phyloP scores from a whole-genome alignment of 2,888 invertebrate genomes.

The Sinodicranocentrus sp. region DNA sequence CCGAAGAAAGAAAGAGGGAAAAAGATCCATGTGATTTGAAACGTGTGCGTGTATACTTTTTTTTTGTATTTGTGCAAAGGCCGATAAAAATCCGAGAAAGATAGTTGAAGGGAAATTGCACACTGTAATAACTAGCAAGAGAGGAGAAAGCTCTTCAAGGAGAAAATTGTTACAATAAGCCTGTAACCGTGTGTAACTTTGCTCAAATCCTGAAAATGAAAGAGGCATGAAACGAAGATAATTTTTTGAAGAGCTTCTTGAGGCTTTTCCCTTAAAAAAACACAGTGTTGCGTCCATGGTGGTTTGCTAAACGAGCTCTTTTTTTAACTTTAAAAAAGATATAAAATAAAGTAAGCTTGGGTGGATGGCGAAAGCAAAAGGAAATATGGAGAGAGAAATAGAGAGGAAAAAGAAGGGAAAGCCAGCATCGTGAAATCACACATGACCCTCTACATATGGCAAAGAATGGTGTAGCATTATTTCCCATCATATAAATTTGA shows the following conservation, averaged over 20 bases:
- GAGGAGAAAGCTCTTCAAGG: slow-evolving; percentile 49
- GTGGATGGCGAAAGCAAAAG: slow-evolving; percentile 1
- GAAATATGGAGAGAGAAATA: not conserved
- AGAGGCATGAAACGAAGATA: slow-evolving; percentile 64
- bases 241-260: slow-evolving; percentile 63
- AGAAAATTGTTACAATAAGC: slow-evolving; percentile 63
- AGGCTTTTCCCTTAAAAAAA: slow-evolving; percentile 17
- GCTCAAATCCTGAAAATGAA: slow-evolving; percentile 60
- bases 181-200: slow-evolving; percentile 54
- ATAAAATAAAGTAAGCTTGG: slow-evolving; percentile 37
- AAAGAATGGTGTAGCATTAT: too few species aligned
- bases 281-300: not conserved
- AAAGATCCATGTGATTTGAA: slow-evolving; percentile 26
- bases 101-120: slow-evolving; percentile 15
- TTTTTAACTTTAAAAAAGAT: slow-evolving; percentile 40
- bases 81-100: not conserved
- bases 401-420: too few species aligned
- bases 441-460: too few species aligned
- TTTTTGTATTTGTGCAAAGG: not conserved
- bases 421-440: too few species aligned
- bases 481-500: slow-evolving; percentile 31
- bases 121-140: slow-evolving; percentile 2
- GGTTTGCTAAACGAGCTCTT: slow-evolving; percentile 49
- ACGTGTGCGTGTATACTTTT: slow-evolving; percentile 6
- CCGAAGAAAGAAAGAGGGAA: too few species aligned